Percentiles rank a stretch among this genome's conserved stretches.
Evolutionary conservation across 1,140 invertebrate species (phyloP).

Genomic region (Cotesia typhae): DNA sequence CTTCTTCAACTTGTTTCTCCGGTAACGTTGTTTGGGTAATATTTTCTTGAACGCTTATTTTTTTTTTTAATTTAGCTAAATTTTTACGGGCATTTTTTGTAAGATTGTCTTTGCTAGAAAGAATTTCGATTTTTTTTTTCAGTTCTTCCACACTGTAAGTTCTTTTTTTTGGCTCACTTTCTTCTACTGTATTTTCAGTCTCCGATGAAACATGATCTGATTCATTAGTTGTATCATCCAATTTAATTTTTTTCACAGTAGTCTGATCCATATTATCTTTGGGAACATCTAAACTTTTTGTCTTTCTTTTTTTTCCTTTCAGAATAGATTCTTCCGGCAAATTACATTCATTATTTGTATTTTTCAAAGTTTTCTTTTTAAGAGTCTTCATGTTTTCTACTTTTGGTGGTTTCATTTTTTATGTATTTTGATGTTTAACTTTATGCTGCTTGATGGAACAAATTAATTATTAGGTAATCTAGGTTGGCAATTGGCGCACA

Average conservation of each 20-base stretch:
- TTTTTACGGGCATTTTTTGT: constrained; percentile 48
- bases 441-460: no score
- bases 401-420: no score
- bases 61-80: constrained; percentile 43
- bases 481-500: no score
- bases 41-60: constrained; percentile 34
- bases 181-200: not conserved
- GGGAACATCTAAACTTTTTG: not conserved
- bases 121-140: constrained; percentile 42
- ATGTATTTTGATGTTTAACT: no score
- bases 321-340: no score
- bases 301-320: not conserved
- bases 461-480: no score
- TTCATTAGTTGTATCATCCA: not conserved
- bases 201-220: not conserved
- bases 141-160: constrained; percentile 43
- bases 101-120: constrained; percentile 38
- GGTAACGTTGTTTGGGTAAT: constrained; percentile 3
- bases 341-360: no score
- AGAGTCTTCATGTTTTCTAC: no score
- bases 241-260: no score
- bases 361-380: no score
- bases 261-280: not conserved
- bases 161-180: constrained; percentile 22
- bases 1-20: not conserved